Evolutionary conservation across 2,888 invertebrate genomes (phyloP).

Genomic region (Zhuqinia jingwanae): DNA sequence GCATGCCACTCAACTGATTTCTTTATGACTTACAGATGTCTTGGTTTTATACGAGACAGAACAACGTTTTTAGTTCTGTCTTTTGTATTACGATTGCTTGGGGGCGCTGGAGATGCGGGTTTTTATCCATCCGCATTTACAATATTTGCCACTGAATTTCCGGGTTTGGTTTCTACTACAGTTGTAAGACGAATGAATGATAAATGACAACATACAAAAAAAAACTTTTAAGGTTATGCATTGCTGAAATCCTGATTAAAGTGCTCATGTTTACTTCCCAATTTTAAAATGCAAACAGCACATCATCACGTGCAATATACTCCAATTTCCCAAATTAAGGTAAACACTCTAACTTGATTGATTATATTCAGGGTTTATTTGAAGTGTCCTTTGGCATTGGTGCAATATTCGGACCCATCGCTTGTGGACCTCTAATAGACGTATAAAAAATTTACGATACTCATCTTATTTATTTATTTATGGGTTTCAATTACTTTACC

Average conservation of each 20-base stretch:
- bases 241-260: too few relatives aligned
- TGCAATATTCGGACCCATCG: constrained; percentile 72
- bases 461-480: neutral
- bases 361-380: constrained; percentile 64
- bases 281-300: too few relatives aligned
- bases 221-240: too few relatives aligned
- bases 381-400: constrained; percentile 76
- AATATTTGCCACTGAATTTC: constrained; percentile 71
- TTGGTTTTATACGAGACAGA: constrained; percentile 58
- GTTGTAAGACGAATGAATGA: constrained; percentile 59
- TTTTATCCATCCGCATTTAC: constrained; percentile 72
- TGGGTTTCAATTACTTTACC: neutral
- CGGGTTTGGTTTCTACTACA: constrained; percentile 65
- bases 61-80: constrained; percentile 63
- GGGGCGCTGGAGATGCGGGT: constrained; percentile 73
- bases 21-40: constrained; percentile 46
- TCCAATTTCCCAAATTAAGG: too few relatives aligned
- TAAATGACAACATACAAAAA: too few relatives aligned
- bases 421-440: constrained; percentile 70
- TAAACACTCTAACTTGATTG: neutral
- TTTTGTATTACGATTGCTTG: constrained; percentile 67
- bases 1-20: neutral
- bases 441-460: constrained; percentile 50
- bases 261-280: too few relatives aligned
- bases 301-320: too few relatives aligned